A percentile compares a stretch with the other conserved stretches of the same genome.
Evolutionary conservation across 2,888 invertebrate species (phyloP).

Genomic region (Pammene aurita): DNA sequence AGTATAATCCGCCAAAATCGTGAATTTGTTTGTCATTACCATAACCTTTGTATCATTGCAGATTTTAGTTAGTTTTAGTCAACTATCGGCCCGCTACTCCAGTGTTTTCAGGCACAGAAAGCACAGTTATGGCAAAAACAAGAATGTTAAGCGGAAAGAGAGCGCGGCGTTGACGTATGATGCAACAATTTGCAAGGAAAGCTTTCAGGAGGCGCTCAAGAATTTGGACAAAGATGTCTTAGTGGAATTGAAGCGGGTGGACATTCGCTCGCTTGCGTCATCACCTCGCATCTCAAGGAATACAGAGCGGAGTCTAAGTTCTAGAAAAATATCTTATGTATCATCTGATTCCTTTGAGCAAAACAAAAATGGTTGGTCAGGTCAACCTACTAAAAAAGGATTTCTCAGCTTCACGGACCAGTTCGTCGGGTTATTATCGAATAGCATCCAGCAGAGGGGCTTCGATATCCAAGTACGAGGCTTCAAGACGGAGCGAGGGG

Average conservation of each 20-base stretch:
- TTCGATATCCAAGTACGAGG: slow-evolving; percentile 85
- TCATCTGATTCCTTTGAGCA: slow-evolving; percentile 71
- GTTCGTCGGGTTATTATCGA: slow-evolving; percentile 60
- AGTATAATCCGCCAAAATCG: slow-evolving; percentile 37
- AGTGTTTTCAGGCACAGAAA: slow-evolving; percentile 75
- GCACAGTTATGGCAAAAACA: slow-evolving; percentile 62
- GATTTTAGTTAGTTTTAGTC: slow-evolving; percentile 81
- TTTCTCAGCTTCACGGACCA: slow-evolving; percentile 62
- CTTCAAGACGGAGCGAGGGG: slow-evolving; percentile 91
- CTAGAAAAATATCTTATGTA: slow-evolving; percentile 67
- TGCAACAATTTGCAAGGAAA: slow-evolving; percentile 70
- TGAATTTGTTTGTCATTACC: slow-evolving; percentile 64
- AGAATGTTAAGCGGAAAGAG: slow-evolving; percentile 69
- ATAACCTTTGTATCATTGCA: slow-evolving; percentile 75
- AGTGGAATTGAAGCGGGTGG: slow-evolving; percentile 67
- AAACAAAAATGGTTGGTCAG: slow-evolving; percentile 72
- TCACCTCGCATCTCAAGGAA: slow-evolving; percentile 52
- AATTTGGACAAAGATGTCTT: slow-evolving; percentile 76
- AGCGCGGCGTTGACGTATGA: slow-evolving; percentile 55
- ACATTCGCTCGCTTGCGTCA: slow-evolving; percentile 59
- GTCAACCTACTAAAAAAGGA: slow-evolving; percentile 51
- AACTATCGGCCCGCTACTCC: slow-evolving; percentile 75
- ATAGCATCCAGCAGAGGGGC: slow-evolving; percentile 51
- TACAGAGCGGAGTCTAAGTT: slow-evolving; percentile 53
- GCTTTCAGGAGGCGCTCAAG: slow-evolving; percentile 68